Evolutionary conservation across 30 jellyfish, hydroid and myxozoan genomes (phyloP).

Genomic region (Nemopilema nomurai): DNA sequence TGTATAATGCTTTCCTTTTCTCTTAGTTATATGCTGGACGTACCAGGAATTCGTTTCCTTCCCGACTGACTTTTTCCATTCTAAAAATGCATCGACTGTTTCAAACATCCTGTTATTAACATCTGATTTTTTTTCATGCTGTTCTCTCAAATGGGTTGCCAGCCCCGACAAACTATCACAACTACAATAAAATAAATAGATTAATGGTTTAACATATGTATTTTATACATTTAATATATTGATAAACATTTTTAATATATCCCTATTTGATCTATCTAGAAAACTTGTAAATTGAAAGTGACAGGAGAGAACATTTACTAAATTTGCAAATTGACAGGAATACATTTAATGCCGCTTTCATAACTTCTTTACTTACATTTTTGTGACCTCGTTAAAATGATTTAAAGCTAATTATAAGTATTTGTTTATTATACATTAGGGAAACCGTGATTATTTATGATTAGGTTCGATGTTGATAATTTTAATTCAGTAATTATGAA

Average conservation of each 20-base stretch:
- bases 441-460: not conserved
- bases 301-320: not conserved
- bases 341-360: not conserved
- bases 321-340: not conserved
- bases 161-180: slow-evolving; percentile 23
- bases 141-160: slow-evolving; percentile 14
- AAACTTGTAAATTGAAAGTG: not conserved
- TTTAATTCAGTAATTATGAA: not conserved
- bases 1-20: not conserved
- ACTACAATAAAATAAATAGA: not conserved
- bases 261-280: not conserved
- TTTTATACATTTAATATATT: not conserved
- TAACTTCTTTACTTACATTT: not conserved
- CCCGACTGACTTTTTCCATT: slow-evolving; percentile 39
- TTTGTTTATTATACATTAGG: not conserved
- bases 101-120: slow-evolving; percentile 1
- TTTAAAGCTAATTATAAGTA: not conserved
- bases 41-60: slow-evolving; percentile 41
- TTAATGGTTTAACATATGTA: not conserved
- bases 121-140: slow-evolving; percentile 7
- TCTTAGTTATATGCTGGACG: slow-evolving; percentile 38
- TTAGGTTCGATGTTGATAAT: not conserved
- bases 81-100: slow-evolving; percentile 3
- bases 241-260: not conserved
- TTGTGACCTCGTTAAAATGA: not conserved